A percentile compares a stretch with the other conserved stretches of the same genome.
These are phyloP conservation scores for Acholoe squamosa DNA, from an alignment of 2,888 invertebrate species.

Conservation along the genomic window DNA sequence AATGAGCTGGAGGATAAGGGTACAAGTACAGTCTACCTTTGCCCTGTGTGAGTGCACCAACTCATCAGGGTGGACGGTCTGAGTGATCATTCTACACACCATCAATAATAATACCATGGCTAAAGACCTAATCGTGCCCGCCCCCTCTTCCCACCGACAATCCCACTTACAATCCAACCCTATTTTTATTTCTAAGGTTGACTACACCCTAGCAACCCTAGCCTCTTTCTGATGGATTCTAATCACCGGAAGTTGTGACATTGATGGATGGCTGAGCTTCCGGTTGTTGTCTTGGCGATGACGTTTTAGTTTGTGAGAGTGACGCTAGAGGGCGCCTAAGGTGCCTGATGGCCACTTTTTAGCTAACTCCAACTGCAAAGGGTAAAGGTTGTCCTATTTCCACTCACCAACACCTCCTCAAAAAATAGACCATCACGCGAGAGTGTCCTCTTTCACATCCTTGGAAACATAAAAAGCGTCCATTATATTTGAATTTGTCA, in stretches of 20 bases:
- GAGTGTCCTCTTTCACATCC: no score
- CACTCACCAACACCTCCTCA: not conserved
- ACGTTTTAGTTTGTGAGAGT: conserved; percentile 34
- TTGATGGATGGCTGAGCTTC: conserved; percentile 44
- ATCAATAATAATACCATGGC: no score
- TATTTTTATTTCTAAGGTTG: not conserved
- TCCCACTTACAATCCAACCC: not conserved
- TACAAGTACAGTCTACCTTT: no score
- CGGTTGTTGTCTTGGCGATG: conserved; percentile 54
- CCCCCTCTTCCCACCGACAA: not conserved
- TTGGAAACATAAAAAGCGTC: no score
- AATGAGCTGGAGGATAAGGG: no score
- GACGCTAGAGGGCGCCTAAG: conserved; percentile 4
- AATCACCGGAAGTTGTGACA: conserved; percentile 40
- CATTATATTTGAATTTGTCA: no score
- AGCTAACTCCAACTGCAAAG: not conserved
- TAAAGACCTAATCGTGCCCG: no score
- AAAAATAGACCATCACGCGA: not conserved
- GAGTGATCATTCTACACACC: no score
- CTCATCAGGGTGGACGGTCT: no score
- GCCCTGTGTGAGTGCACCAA: no score
- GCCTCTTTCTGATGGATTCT: conserved; percentile 48
- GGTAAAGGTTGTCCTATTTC: conserved; percentile 18
- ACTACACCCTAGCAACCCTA: not conserved
- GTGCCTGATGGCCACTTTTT: not conserved